Evolutionary conservation across 2,888 invertebrate genomes (phyloP).

Genomic region (Microctonus aethiopoides): DNA sequence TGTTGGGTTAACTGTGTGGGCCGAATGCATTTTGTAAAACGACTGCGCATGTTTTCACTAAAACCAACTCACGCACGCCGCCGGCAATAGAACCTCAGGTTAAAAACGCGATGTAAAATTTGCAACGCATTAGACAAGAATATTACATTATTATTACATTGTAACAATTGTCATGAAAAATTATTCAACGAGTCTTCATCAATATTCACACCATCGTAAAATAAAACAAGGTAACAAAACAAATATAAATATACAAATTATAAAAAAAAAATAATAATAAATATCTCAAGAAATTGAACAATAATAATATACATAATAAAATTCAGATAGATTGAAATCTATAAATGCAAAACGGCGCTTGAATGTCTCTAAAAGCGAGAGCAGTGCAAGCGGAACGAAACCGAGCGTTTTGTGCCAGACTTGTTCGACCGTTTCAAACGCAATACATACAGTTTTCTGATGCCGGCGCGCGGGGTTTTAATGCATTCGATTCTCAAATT

Average conservation of each 20-base stretch:
- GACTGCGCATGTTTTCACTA: neutral
- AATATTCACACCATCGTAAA: neutral
- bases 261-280: neutral
- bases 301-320: neutral
- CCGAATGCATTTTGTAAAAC: conserved; percentile 21
- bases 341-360: neutral
- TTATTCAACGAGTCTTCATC: neutral
- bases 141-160: neutral
- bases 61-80: neutral
- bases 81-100: neutral
- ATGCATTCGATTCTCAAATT: conserved; percentile 59
- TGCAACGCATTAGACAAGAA: neutral
- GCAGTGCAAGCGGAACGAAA: conserved; percentile 1
- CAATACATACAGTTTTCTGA: neutral
- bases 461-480: conserved; percentile 32
- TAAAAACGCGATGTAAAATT: neutral
- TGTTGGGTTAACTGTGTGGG: conserved; percentile 29
- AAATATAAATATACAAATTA: too few relatives aligned
- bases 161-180: too few relatives aligned
- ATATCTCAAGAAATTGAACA: neutral
- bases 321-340: neutral
- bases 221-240: neutral
- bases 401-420: neutral
- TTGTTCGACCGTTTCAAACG: neutral
- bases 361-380: neutral